These are phyloP conservation scores for Microcebus ravelobensis DNA, from an alignment of 2,113 vertebrate genomes.

Conservation along the genomic window DNA sequence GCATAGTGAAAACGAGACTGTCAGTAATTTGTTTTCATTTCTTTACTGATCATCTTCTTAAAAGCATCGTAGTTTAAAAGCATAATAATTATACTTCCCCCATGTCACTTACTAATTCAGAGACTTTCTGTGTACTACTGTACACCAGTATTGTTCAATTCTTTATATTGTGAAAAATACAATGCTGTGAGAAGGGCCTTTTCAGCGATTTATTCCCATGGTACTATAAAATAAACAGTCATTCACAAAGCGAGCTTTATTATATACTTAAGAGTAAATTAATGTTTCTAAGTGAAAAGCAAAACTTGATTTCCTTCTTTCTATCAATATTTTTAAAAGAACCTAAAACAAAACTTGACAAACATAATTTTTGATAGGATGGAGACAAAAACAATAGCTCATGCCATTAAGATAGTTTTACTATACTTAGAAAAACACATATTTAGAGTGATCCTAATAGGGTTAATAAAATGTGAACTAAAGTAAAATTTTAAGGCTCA, in stretches of 20 bases:
- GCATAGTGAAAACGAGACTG: background rate
- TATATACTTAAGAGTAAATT: background rate
- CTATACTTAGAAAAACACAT: conserved; percentile 11
- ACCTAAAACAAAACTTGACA: conserved; percentile 3
- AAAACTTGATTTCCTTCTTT: background rate
- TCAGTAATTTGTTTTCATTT: background rate
- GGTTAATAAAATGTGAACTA: background rate
- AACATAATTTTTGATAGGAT: background rate
- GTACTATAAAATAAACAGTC: background rate
- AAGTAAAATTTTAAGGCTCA: too few relatives aligned
- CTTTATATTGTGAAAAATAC: background rate
- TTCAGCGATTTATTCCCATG: background rate
- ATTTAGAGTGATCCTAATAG: background rate
- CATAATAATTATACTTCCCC: background rate
- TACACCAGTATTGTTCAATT: background rate
- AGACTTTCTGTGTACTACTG: background rate
- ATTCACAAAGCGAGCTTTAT: background rate
- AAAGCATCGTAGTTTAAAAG: conserved; percentile 22
- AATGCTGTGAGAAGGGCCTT: background rate
- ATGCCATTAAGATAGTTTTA: background rate
- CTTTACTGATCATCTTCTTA: background rate
- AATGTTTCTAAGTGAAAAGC: background rate
- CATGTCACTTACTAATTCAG: background rate
- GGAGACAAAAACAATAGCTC: background rate
- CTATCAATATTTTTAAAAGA: conserved; percentile 25